Evolutionary conservation across 92 coral and sea anemone species (phyloP).

Genomic region (Porites rus): DNA sequence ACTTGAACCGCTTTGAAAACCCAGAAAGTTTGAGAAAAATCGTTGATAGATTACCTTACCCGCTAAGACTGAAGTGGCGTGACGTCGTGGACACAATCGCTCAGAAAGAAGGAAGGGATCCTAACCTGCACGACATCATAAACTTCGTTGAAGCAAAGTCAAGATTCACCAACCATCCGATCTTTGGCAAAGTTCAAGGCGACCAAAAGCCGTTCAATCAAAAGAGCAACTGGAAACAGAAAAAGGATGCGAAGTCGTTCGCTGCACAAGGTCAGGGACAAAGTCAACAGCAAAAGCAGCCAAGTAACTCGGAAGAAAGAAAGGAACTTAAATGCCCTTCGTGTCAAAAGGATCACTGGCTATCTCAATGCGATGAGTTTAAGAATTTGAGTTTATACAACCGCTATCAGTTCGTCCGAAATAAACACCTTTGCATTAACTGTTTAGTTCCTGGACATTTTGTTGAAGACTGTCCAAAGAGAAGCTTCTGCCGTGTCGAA

Average conservation of each 20-base stretch:
- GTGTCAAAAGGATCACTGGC: constrained; percentile 56
- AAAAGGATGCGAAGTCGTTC: background rate
- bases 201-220: background rate
- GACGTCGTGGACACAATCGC: constrained; percentile 19
- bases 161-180: constrained; percentile 37
- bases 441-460: constrained; percentile 63
- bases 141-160: constrained; percentile 42
- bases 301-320: background rate
- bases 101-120: constrained; percentile 26
- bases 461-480: constrained; percentile 42
- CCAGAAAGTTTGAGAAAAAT: constrained; percentile 24
- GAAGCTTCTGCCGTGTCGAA: constrained; percentile 61
- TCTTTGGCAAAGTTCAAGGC: constrained; percentile 32
- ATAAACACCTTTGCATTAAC: constrained; percentile 59
- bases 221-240: background rate
- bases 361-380: constrained; percentile 43
- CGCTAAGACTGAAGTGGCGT: constrained; percentile 38
- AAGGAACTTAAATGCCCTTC: constrained; percentile 45
- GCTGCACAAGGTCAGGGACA: background rate
- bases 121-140: constrained; percentile 25
- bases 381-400: constrained; percentile 32
- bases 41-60: constrained; percentile 18
- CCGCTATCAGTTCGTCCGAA: constrained; percentile 31
- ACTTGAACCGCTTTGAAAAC: constrained; percentile 30
- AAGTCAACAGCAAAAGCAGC: background rate